Evolutionary conservation across 2,113 vertebrate genomes (phyloP).

Genomic region (Camelus bactrianus): DNA sequence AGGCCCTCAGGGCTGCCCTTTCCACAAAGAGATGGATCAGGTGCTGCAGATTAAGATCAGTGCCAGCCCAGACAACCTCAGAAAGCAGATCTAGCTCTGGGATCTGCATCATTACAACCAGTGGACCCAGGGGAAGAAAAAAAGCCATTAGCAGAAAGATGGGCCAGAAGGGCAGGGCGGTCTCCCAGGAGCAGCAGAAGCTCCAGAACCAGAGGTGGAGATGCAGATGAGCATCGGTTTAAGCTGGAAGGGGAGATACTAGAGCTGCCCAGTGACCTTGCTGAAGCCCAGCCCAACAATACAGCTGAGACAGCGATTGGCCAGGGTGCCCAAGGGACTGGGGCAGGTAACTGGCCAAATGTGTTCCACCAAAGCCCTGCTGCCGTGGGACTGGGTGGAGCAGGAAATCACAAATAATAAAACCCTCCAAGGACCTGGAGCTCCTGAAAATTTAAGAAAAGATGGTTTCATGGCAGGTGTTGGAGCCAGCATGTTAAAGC

Average conservation of each 20-base stretch:
- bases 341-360: not conserved
- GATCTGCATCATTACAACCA: not conserved
- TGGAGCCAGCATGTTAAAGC: not conserved
- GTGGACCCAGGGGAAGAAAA: not conserved
- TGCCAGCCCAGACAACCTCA: not conserved
- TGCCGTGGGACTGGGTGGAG: not conserved
- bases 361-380: not conserved
- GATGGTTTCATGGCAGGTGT: not conserved
- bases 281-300: not conserved
- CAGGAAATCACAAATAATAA: not conserved
- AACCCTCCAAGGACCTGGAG: not conserved
- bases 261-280: not conserved
- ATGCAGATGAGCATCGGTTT: not conserved
- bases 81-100: not conserved
- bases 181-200: not conserved
- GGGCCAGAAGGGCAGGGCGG: not conserved
- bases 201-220: not conserved
- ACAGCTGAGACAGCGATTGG: not conserved
- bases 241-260: not conserved
- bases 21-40: not conserved
- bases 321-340: not conserved
- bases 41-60: not conserved
- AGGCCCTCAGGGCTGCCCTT: not conserved
- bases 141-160: not conserved
- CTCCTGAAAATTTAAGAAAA: not conserved